These are phyloP conservation scores for Campylomormyrus numenius DNA, from an alignment of 2,113 vertebrate species.

Conservation along the genomic window DNA sequence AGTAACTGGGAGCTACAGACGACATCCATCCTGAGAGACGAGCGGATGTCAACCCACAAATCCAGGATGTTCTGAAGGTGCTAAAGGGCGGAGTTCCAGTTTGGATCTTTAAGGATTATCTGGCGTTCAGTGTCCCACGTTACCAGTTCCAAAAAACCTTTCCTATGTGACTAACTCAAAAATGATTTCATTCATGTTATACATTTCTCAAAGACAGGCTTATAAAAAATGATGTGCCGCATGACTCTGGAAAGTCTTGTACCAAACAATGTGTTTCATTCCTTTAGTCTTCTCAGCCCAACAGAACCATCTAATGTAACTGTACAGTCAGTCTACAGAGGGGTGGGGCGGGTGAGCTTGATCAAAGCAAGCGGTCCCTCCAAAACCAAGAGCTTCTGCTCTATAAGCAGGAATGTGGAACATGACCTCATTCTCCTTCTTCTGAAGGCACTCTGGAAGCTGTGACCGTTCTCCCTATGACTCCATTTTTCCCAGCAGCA, in stretches of 20 bases:
- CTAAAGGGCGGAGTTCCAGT: background rate
- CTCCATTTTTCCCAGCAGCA: background rate
- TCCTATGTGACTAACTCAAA: background rate
- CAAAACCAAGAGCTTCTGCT: background rate
- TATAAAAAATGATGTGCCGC: background rate
- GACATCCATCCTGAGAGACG: background rate
- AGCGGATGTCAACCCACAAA: background rate
- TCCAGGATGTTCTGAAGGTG: background rate
- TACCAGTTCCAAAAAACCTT: background rate
- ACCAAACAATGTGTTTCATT: conserved; percentile 1
- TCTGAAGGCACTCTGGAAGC: background rate
- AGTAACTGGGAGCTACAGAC: background rate
- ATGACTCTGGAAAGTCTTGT: background rate
- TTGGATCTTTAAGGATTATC: background rate
- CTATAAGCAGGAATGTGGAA: background rate
- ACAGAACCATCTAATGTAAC: background rate
- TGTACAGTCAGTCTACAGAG: background rate
- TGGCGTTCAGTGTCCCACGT: background rate
- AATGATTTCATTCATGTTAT: background rate
- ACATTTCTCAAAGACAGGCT: background rate
- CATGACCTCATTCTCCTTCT: background rate
- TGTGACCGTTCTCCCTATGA: background rate
- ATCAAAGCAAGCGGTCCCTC: background rate
- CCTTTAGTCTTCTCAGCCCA: background rate
- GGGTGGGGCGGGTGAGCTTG: background rate